Evolutionary conservation across 2,113 vertebrate species (phyloP), one percentile per base, ranked within the genome.

Genomic region (Misgurnus anguillicaudatus): DNA sequence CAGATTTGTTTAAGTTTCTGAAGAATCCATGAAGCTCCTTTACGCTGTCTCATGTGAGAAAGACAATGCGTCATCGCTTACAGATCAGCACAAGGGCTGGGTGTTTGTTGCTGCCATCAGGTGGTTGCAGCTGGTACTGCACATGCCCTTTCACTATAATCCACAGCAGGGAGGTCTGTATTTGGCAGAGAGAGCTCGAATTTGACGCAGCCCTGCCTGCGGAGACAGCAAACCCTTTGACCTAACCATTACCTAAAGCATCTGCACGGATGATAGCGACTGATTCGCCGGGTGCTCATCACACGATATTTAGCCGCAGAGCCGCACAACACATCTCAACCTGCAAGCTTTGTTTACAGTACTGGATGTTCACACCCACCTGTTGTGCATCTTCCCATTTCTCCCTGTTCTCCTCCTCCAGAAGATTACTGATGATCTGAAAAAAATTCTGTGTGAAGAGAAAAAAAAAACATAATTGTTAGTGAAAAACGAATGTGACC

Each of bases 331-430:
- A 69, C 61, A 51, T 65, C 69, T 39, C 14, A 9, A 55, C 69
- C 57, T 36, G 45, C 13, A 55, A 14, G 24, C 45, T 4, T 67
- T 41, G 39, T 58, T 51, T 63, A 42, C n/a, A 19, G 9, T 36
- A 13, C 19, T 13, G 16, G 51, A 13, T 7, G 68, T 41, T 51
- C 61, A 41, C 42, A 45, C 91, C 94, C 94, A 99, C 98, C 96
- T 98, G 96, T 83, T 99, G 98, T 0, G 97, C 97, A 70, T 99
- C 98, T 86, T 98, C 96, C 98, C 98, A 99, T 87, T 99, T 99
- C 78, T 98, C 97, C 86, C 95, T 95, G 92, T 99, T 98, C 90
- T 99, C 98, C 90, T 99, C 98, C 89, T 99, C 97, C 83, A 99
- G 90, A 78, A 99, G 96, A 87, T 99, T 99, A 89, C 98, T 99